Conservation (phyloP, 2,113 vertebrate species). For the Anolis carolinensis region DNA sequence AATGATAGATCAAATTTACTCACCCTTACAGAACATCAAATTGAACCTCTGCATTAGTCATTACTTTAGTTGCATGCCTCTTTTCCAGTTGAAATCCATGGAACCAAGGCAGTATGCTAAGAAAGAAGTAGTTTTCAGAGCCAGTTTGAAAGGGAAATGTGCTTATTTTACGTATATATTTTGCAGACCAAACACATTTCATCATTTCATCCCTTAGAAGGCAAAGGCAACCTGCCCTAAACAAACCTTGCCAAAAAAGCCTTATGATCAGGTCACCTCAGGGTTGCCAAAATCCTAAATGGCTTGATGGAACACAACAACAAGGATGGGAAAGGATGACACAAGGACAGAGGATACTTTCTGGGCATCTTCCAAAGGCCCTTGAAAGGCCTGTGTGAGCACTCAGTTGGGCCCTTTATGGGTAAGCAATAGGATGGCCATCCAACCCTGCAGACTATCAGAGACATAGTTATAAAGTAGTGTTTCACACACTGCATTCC, state of each 20-base stretch:
- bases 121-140: background rate
- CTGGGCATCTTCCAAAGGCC: background rate
- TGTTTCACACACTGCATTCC: background rate
- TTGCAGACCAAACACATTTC: background rate
- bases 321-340: background rate
- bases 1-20: background rate
- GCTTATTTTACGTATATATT: background rate
- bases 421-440: background rate
- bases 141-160: background rate
- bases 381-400: background rate
- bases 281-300: too few relatives aligned
- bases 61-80: background rate
- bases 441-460: background rate
- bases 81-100: background rate
- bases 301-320: too few relatives aligned
- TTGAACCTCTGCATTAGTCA: background rate
- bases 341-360: background rate
- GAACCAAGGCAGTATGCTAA: background rate
- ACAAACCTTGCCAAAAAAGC: too few relatives aligned
- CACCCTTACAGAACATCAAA: background rate
- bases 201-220: background rate
- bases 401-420: background rate
- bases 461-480: background rate
- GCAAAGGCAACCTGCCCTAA: too few relatives aligned
- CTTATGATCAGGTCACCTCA: too few relatives aligned